Conservation (phyloP, 1,140 invertebrate species). For the Acyrthosiphon pisum region DNA sequence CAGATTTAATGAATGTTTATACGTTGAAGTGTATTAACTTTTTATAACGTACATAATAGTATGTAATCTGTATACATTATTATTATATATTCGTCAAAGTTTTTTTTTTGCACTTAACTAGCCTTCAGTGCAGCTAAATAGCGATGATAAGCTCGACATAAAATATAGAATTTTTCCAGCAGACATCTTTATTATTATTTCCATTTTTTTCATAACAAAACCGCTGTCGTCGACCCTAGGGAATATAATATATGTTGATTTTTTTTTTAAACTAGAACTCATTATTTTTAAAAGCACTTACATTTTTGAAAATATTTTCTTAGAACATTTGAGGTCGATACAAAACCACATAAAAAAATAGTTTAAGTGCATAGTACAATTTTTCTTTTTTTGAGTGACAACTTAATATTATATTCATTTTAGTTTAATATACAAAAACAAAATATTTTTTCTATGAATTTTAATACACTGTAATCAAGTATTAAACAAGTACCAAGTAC, state of each 20-base stretch:
- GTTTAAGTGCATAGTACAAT: no score
- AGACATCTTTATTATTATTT: neutral
- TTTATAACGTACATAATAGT: neutral
- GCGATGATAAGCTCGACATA: neutral
- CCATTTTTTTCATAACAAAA: neutral
- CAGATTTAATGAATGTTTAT: neutral
- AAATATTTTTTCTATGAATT: neutral
- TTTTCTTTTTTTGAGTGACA: neutral
- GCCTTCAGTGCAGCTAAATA: neutral
- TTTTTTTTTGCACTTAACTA: neutral
- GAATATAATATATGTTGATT: neutral
- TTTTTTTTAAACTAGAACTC: neutral
- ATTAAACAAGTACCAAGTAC: neutral
- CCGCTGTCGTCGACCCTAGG: neutral
- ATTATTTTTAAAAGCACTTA: neutral
- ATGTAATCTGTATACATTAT: neutral
- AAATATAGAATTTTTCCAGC: neutral
- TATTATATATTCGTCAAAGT: neutral
- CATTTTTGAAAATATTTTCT: neutral
- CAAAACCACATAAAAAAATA: neutral
- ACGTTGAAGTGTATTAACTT: neutral
- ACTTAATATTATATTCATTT: neutral
- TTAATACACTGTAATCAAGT: neutral
- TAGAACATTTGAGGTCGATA: neutral
- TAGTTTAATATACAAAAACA: neutral